Evolutionary conservation across 2,888 invertebrate genomes (phyloP).

Genomic region (Malthinus flaveolus): DNA sequence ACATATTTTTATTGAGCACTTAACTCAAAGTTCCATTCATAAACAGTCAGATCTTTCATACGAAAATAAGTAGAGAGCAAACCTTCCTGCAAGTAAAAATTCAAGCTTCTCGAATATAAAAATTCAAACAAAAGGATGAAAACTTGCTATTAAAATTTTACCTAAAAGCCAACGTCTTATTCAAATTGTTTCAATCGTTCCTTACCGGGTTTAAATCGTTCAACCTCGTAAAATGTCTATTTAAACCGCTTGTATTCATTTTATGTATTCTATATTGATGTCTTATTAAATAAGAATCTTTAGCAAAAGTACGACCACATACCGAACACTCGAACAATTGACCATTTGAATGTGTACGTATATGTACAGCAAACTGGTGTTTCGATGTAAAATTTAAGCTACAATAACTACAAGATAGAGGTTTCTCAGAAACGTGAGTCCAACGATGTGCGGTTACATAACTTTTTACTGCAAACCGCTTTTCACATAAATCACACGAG

Average conservation of each 20-base stretch:
- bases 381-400: conserved; percentile 75
- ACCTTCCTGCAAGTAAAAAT: no score
- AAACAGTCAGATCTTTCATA: no score
- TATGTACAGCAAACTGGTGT: conserved; percentile 73
- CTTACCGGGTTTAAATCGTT: no score
- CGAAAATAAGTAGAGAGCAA: no score
- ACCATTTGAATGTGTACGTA: conserved; percentile 71
- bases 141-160: no score
- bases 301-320: conserved; percentile 74
- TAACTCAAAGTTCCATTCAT: no score
- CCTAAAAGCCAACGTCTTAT: no score
- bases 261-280: conserved; percentile 78
- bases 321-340: conserved; percentile 75
- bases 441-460: conserved; percentile 80
- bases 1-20: no score
- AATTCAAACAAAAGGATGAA: no score
- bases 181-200: no score
- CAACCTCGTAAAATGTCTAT: neutral
- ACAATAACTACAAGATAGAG: conserved; percentile 71
- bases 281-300: conserved; percentile 77
- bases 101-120: no score
- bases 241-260: conserved; percentile 23
- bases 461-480: conserved; percentile 79
- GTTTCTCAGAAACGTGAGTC: conserved; percentile 79
- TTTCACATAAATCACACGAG: conserved; percentile 78